Evolutionary conservation across 2,888 invertebrate species (phyloP).

Genomic region (Bhutanitis thaidina): DNA sequence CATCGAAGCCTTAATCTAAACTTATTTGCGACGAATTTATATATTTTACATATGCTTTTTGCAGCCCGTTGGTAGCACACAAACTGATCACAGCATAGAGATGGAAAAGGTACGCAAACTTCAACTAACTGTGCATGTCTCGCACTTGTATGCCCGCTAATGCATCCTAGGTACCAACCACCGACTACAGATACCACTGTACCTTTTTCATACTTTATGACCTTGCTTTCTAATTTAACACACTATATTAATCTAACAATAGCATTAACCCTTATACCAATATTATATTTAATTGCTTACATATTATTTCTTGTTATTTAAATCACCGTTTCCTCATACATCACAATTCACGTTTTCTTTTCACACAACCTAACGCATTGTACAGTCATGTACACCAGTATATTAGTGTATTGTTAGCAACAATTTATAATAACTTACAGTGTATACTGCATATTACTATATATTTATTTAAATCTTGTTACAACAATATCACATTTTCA

Average conservation of each 20-base stretch:
- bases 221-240: constrained; percentile 22
- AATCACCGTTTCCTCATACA: neutral
- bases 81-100: constrained; percentile 77
- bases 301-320: no score
- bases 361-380: no score
- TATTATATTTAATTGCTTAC: constrained; percentile 3
- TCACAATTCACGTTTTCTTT: no score
- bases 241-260: neutral
- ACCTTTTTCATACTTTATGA: constrained; percentile 71
- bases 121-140: constrained; percentile 65
- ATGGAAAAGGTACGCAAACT: constrained; percentile 79
- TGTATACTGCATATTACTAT: no score
- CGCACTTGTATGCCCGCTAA: constrained; percentile 33
- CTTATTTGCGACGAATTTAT: constrained; percentile 4
- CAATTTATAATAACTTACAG: no score
- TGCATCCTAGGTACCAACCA: constrained; percentile 33
- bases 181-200: constrained; percentile 29
- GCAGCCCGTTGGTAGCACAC: constrained; percentile 79
- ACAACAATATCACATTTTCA: no score
- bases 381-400: no score
- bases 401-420: no score
- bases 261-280: neutral
- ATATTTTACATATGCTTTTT: constrained; percentile 71
- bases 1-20: neutral
- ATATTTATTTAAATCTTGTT: no score